Evolutionary conservation across 2,797 vertebrate species (phyloP).

Genomic region (Sebastes reedi): DNA sequence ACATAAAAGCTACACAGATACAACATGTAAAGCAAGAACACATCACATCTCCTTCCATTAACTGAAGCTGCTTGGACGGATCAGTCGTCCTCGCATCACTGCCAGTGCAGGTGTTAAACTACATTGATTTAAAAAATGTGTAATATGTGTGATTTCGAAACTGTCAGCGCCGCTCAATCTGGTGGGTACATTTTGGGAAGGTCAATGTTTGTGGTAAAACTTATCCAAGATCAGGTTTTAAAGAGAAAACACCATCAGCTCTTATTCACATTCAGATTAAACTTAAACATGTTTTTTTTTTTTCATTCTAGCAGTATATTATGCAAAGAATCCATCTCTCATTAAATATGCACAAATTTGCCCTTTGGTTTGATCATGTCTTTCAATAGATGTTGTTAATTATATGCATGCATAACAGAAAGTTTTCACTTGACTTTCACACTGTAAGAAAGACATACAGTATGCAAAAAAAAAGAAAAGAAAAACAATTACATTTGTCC

Average conservation of each 20-base stretch:
- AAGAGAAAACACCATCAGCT: not conserved
- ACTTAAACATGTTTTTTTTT: not conserved
- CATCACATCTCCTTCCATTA: slow-evolving; percentile 16
- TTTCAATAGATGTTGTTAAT: slow-evolving; percentile 15
- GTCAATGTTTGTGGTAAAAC: not conserved
- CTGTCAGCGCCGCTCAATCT: not conserved
- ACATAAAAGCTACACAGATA: slow-evolving; percentile 2
- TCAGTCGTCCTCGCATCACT: slow-evolving; percentile 19
- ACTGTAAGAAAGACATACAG: slow-evolving; percentile 18
- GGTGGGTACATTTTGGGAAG: slow-evolving; percentile 8
- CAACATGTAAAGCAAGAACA: slow-evolving; percentile 5
- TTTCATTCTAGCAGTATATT: not conserved
- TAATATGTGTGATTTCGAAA: slow-evolving; percentile 12
- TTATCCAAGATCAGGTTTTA: not conserved
- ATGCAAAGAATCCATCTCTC: slow-evolving; percentile 12
- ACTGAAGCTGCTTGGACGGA: not conserved
- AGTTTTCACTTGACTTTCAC: slow-evolving; percentile 52
- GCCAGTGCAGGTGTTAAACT: slow-evolving; percentile 29
- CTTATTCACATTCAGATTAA: slow-evolving; percentile 1
- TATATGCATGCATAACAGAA: slow-evolving; percentile 6
- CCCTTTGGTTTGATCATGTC: slow-evolving; percentile 26
- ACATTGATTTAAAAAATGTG: not conserved
- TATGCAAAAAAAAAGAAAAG: not conserved
- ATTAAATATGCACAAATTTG: slow-evolving; percentile 35
- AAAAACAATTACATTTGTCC: not conserved